Evolutionary conservation across 2,113 vertebrate species (phyloP), one percentile per base, ranked within the genome.

Genomic region (Chlamydotis undulata): DNA sequence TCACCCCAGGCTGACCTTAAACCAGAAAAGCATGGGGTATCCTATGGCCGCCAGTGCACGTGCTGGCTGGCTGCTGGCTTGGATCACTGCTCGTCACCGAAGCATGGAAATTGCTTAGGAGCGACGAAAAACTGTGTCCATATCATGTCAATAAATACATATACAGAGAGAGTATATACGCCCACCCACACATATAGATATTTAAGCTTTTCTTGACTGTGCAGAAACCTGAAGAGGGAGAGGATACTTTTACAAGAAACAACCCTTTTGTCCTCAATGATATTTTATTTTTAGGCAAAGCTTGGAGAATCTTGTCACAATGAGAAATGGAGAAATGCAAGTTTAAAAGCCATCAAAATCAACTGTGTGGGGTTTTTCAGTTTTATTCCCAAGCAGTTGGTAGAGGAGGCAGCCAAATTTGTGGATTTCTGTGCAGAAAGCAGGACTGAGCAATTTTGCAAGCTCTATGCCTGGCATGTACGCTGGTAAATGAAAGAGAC

Each of bases 401-500:
- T 45, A 45, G 19, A 59, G 43, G 35, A 28, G 10, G 45, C 19
- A 22, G 43, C 35, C 50, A 0, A 1, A 12, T 45, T 29, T 37
- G 28, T 73, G 45, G 45, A 14, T 29, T 59, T 73, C 33, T 39
- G 37, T 29, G 37, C 33, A 53, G 67, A 65, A 85, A 85, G 28
- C 1, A 3, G 59, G 33, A 73, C 52, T 11, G 33, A 79, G 45
- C 13, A 53, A n/a, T 73, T 73, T 18, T 39, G 74, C 1, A 4
- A 53, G 53, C 45, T n/a, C 67, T 53, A 19, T 25, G 52, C 57
- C 23, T 0, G 2, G 12, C 19, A 16, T 3, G 0, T 5, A 10
- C 35, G 31, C 73, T 84, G 41, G 50, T 28, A 77, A 84, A 31
- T 22, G 49, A 68, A 47, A 41, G 50, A 50, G 31, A 28, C 33